Percentiles rank a stretch among this genome's conserved stretches.
Evolutionary conservation across 37 sponge, comb jelly and placozoan genomes (phyloP).

Genomic region (Geodia barretti): DNA sequence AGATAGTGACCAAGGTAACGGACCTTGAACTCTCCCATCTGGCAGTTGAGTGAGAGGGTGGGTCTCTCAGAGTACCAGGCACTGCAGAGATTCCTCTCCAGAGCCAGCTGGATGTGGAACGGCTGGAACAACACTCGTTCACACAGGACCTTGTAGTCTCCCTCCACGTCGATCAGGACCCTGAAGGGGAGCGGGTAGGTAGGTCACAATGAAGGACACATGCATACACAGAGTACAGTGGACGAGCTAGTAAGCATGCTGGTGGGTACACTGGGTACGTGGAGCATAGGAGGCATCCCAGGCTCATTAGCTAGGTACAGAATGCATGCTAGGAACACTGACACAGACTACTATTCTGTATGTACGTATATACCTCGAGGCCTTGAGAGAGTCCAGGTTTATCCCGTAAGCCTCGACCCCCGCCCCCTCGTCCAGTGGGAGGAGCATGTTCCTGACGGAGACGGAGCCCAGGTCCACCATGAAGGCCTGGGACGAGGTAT

Average conservation of each 20-base stretch:
- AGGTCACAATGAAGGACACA: neutral
- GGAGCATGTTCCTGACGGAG: conserved; percentile 36
- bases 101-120: conserved; percentile 39
- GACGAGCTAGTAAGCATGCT: no score
- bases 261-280: no score
- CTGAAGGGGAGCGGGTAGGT: conserved; percentile 4
- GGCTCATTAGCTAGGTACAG: neutral
- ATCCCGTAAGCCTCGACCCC: conserved; percentile 51
- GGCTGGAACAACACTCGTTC: conserved; percentile 63
- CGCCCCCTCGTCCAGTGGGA: conserved; percentile 9
- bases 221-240: no score
- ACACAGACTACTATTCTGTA: neutral
- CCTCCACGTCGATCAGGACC: conserved; percentile 28
- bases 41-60: conserved; percentile 16
- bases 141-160: conserved; percentile 8
- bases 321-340: neutral
- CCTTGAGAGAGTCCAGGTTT: conserved; percentile 44
- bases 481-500: conserved; percentile 33
- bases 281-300: no score
- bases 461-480: conserved; percentile 69
- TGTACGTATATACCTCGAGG: conserved; percentile 36
- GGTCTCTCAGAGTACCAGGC: conserved; percentile 50
- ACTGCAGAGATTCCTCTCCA: conserved; percentile 55
- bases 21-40: conserved; percentile 45
- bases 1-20: neutral